Conservation (phyloP, 2,888 invertebrate genomes). For the Eristalis intricaria region DNA sequence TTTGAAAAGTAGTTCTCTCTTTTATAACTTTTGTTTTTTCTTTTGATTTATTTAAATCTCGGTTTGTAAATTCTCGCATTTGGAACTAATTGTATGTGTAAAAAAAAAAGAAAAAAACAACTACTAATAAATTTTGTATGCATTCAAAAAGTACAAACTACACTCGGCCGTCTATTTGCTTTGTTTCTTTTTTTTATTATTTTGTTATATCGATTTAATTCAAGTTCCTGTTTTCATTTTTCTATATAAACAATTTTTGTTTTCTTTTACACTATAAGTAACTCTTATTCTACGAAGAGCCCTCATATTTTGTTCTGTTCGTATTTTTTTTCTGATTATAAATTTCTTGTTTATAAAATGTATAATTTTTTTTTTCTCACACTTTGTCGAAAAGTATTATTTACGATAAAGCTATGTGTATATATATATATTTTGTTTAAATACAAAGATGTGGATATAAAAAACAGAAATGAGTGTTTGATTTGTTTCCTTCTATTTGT, state of each 20-base stretch:
- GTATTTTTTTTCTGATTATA: slow-evolving; percentile 41
- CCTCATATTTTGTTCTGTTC: slow-evolving; percentile 3
- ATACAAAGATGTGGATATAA: slow-evolving; percentile 57
- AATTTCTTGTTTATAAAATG: slow-evolving; percentile 38
- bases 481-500: background rate
- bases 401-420: slow-evolving; percentile 58
- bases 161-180: slow-evolving; percentile 29
- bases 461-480: slow-evolving; percentile 52
- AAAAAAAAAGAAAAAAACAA: slow-evolving; percentile 20
- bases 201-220: slow-evolving; percentile 39
- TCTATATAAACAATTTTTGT: slow-evolving; percentile 64
- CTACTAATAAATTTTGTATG: slow-evolving; percentile 32
- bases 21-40: slow-evolving; percentile 22
- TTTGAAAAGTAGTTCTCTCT: slow-evolving; percentile 46
- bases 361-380: slow-evolving; percentile 21
- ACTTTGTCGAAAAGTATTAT: slow-evolving; percentile 32
- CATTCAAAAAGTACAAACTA: slow-evolving; percentile 62
- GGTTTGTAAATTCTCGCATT: slow-evolving; percentile 22
- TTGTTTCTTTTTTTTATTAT: background rate
- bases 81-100: slow-evolving; percentile 23
- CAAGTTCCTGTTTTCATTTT: slow-evolving; percentile 33
- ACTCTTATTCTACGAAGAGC: slow-evolving; percentile 58
- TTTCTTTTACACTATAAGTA: slow-evolving; percentile 55
- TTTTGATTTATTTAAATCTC: background rate
- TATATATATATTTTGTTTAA: slow-evolving; percentile 28